Base-by-base conservation (phyloP, 2,113 vertebrate species). In the Puffinus mauretanicus region DNA sequence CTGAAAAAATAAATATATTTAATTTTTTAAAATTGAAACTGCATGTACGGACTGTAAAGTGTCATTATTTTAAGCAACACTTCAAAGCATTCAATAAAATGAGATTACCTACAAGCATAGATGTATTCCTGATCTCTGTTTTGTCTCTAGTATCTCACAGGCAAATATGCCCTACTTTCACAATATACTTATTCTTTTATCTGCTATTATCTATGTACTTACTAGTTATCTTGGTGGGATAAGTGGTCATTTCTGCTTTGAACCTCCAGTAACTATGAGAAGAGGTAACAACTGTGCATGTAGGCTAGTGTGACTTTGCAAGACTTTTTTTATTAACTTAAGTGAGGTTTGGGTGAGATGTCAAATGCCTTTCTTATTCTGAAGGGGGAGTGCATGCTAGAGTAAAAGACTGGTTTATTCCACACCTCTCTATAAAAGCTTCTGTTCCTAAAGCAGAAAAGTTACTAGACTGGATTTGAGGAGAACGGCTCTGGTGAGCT, bases 61-160 rank as follows among this genome's bases (percentile, higher is more conserved):
- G 89, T 55, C 69, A 27, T 66, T 92, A 77, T 97, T 95, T 96
- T 85, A 93, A 86, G 71, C 11, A 85, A 27, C 38, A 54, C 58
- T 93, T 96, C 65, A 85, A 77, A 93, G 42, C 2, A 11, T 94
- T 96, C 75, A 98, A 97, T 98, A 98, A 97, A 98, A 88, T 54
- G 32, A 95, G 55, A 93, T 75, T 86, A 57, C 42, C 44, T 87
- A 79, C 69, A 69, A 67, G 26, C 64, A 57, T 36, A 87, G 51
- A 24, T 2, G 8, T 58, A 75, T 93, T 90, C 72, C 69, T 52
- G 49, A 77, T 82, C 25, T 88, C 16, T 88, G 11, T 82, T 34
- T 13, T 92, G 38, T 88, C 34, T 77, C 29, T 61, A 27, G 7
- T 38, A 16, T 70, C 46, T 72, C 38, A 29, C 24, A 38, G 44